Base-by-base conservation (phyloP, 2,888 invertebrate species). In the Andrena flavipes region DNA sequence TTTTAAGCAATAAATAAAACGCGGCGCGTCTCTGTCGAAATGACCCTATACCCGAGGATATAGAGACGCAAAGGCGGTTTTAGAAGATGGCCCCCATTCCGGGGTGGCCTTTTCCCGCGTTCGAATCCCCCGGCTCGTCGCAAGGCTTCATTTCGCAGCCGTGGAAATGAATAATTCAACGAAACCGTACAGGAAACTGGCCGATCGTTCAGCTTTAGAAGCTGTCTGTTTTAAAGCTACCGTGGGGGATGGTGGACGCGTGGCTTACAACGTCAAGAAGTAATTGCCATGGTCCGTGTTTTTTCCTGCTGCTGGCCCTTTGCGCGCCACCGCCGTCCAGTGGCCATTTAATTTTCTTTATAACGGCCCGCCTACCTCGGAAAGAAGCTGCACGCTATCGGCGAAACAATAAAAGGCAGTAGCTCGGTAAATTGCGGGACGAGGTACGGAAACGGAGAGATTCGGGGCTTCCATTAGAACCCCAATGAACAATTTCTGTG, bases 221-320 rank as follows among this genome's bases (percentile, higher is more conserved):
- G 54, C 59, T 71, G 74, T 76, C 74, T 20, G 64, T 78, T 84
- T 84, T 80, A 80, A 86, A 78, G 71, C 71, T 35, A 70, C 59
- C 42, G 16, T 3, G 26, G 49, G 71, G 67, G 42, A 79, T 63
- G 51, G 48, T 33, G 20, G 64, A 49, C 29, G 35, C 20, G 29
- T 16, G 26, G n/a, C 54, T 59, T 54, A n/a, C 35, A 54, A 73
- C 48, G 71, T 69, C 59, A 48, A 16, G 26, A 49, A 72, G 72
- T 54, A 75, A 80, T 84, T 75, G 80, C 75, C 59, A 20, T 51
- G 23, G 59, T 59, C 35, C 23, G 23, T 33, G 48, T 42, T 67
- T 30, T 65, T 72, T 48, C 49, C n/a, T 23, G 33, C 10, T 26
- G 63, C 20, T 16, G 56, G 26, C 23, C 63, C 30, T 75, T 65